Evolutionary conservation across 1,140 invertebrate species (phyloP), one percentile per base, ranked within the genome.

Genomic region (Tigriopus japonicus): DNA sequence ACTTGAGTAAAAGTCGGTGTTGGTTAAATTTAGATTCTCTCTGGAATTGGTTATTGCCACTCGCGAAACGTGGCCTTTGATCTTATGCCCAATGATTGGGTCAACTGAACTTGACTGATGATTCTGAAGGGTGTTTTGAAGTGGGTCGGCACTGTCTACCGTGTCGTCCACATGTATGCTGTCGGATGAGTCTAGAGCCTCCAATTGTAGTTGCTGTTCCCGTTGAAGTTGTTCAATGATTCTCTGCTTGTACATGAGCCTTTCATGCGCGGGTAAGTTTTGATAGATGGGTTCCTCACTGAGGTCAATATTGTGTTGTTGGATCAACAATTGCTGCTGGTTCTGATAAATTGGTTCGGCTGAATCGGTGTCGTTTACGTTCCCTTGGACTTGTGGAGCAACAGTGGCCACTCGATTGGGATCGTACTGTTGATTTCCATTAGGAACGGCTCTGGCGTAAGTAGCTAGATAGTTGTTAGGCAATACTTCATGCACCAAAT

Each of bases 221-320:
- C 56, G 52, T 40, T 63, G 61, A 41, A 56, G 63, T 23, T 63
- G 45, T 6, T 49, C 49, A 1, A 42, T 60, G 41, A 54, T 51
- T 55, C 62, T 40, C 60, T 61, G 13, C 62, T 60, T 14, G 62
- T 42, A 42, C 62, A 59, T 15, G 10, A 49, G 45, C 45, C 21
- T 49, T 55, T 65, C 65, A 7, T 69, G 66, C 6, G 65, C 62
- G 10, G 81, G 82, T 9, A 85, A 80, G 65, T 86, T 86, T 68
- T 86, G 83, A 68, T 85, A 86, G 61, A 86, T 86, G 1, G 83
- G 83, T 68, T 85, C 83, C 19, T 51, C 51, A 14, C 51, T 42
- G 13, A 14, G 15, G 13, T 52, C 41, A 52, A 60, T 15, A 52
- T 6, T 21, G 51, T 24, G 19, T 19, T 19, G 15, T 7, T 54